phyloP scores from a whole-genome alignment of 2,888 invertebrate species.

The Pheosia gnoma region DNA sequence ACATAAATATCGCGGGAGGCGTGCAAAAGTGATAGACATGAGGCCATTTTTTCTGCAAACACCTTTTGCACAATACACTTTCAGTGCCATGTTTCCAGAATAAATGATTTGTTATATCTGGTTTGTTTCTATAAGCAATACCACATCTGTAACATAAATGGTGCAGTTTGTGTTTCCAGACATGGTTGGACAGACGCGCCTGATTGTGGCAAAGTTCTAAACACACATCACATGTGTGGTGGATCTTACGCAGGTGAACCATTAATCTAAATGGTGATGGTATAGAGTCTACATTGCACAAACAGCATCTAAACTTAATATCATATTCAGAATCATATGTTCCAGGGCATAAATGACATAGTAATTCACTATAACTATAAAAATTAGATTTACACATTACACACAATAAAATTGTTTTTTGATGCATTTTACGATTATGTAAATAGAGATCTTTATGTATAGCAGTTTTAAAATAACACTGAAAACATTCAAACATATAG shows the following conservation, averaged over 20 bases:
- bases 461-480: slow-evolving; percentile 90
- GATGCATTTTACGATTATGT: slow-evolving; percentile 94
- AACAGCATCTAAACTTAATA: slow-evolving; percentile 91
- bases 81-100: slow-evolving; percentile 97
- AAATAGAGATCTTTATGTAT: slow-evolving; percentile 93
- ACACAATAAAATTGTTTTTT: slow-evolving; percentile 91
- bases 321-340: slow-evolving; percentile 87
- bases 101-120: slow-evolving; percentile 94
- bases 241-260: slow-evolving; percentile 93
- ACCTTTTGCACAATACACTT: slow-evolving; percentile 92
- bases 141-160: slow-evolving; percentile 95
- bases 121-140: slow-evolving; percentile 94
- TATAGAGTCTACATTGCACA: slow-evolving; percentile 89
- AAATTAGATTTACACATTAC: slow-evolving; percentile 95
- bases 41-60: slow-evolving; percentile 95
- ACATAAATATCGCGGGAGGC: slow-evolving; percentile 90
- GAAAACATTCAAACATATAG: slow-evolving; percentile 93
- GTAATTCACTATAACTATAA: slow-evolving; percentile 93
- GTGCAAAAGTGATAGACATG: slow-evolving; percentile 96
- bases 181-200: slow-evolving; percentile 91
- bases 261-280: slow-evolving; percentile 95
- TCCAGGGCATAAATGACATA: slow-evolving; percentile 94
- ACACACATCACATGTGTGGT: slow-evolving; percentile 94
- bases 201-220: slow-evolving; percentile 92
- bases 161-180: slow-evolving; percentile 95